Evolutionary conservation across 2,797 vertebrate species (phyloP).

Genomic region (Eleutherodactylus coqui): DNA sequence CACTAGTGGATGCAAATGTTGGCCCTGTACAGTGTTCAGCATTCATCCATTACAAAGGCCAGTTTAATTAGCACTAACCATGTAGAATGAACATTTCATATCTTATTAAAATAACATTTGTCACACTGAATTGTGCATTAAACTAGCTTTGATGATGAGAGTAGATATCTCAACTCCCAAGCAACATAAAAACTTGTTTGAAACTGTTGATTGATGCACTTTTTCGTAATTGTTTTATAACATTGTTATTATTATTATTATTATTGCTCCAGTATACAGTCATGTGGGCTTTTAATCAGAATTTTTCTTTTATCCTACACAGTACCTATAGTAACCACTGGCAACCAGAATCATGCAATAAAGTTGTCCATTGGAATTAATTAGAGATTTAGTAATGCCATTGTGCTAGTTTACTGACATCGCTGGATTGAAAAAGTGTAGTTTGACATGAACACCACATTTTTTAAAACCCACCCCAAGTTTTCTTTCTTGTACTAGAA

Average conservation of each 20-base stretch:
- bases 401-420: not conserved
- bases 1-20: constrained; percentile 33
- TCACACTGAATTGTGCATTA: constrained; percentile 49
- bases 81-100: constrained; percentile 50
- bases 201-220: not conserved
- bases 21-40: not conserved
- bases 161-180: constrained; percentile 13
- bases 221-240: not conserved
- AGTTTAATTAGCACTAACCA: constrained; percentile 52
- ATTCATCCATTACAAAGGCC: constrained; percentile 34
- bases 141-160: not conserved
- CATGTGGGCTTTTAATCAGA: not conserved
- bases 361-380: not conserved
- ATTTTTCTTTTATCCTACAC: not conserved
- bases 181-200: constrained; percentile 7
- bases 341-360: not conserved
- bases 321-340: not conserved
- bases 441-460: not conserved
- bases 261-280: not conserved
- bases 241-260: not conserved
- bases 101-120: constrained; percentile 54
- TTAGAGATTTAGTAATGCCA: not conserved
- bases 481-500: too few species aligned
- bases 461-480: not conserved
- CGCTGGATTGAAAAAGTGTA: not conserved